These are phyloP conservation scores for Ophioninae sp. DNA, from an alignment of 2,888 invertebrate genomes.

Conservation along the genomic window DNA sequence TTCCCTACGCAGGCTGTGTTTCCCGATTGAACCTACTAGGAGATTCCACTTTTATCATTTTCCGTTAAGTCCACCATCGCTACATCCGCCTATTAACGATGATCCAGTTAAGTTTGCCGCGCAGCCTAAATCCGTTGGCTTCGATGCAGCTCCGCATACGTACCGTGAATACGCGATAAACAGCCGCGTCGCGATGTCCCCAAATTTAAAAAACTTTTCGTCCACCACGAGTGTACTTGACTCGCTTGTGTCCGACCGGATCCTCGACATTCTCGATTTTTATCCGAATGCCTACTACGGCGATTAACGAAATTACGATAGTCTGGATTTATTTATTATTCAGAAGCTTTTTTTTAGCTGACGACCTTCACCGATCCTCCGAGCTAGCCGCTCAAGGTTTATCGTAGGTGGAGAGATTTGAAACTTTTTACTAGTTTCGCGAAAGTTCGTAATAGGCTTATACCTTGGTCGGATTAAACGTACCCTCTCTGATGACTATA, in stretches of 20 bases:
- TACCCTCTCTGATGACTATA: too few relatives aligned
- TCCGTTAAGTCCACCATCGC: constrained; percentile 43
- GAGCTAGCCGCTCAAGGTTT: constrained; percentile 6
- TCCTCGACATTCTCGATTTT: constrained; percentile 2
- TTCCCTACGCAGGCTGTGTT: constrained; percentile 24
- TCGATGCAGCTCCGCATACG: constrained; percentile 1
- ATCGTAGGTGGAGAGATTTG: constrained; percentile 18
- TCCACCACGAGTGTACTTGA: constrained; percentile 6
- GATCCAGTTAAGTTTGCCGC: constrained; percentile 53
- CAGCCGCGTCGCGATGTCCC: background rate
- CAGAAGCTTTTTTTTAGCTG: background rate
- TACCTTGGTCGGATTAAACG: too few relatives aligned
- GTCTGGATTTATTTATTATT: constrained; percentile 23
- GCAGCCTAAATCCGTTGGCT: constrained; percentile 35
- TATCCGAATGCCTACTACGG: background rate
- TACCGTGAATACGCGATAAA: background rate
- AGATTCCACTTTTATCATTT: constrained; percentile 24
- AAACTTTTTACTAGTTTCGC: constrained; percentile 3
- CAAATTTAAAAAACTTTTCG: constrained; percentile 8
- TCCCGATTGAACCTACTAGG: background rate
- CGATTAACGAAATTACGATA: constrained; percentile 54
- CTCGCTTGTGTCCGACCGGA: background rate
- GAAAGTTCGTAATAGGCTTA: background rate
- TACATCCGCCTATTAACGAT: constrained; percentile 47
- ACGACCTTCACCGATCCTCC: background rate